phyloP scores from a whole-genome alignment of 2,888 invertebrate genomes.

The Clivina fossor region DNA sequence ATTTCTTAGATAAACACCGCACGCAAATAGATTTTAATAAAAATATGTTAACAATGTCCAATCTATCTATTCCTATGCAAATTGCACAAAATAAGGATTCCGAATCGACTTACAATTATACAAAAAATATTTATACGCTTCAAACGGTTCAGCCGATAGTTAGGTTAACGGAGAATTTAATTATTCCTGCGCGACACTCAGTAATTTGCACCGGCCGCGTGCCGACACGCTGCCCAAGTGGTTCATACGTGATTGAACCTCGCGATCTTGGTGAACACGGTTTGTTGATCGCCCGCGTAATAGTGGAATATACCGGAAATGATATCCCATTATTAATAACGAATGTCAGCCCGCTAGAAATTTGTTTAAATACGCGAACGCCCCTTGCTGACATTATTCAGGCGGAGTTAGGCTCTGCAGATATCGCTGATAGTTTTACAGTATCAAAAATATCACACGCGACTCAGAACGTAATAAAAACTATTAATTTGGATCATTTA shows the following conservation, averaged over 20 bases:
- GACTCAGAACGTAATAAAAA: not conserved
- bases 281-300: not conserved
- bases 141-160: no score
- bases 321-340: not conserved
- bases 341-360: not conserved
- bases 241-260: conserved; percentile 4
- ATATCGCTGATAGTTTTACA: no score
- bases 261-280: not conserved
- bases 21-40: conserved; percentile 5
- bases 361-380: not conserved
- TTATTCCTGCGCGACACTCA: not conserved
- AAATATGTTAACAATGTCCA: no score
- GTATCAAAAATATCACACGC: not conserved
- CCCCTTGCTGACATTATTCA: not conserved
- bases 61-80: no score
- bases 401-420: not conserved
- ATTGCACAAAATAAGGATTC: no score
- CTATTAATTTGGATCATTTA: conserved; percentile 1
- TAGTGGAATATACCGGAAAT: no score
- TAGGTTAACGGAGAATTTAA: not conserved
- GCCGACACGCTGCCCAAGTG: no score
- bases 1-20: conserved; percentile 15
- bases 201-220: not conserved
- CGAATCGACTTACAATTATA: no score
- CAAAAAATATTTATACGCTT: no score